Evolutionary conservation across 2,888 invertebrate species (phyloP).

Genomic region (Tenthredo scrophulariae): DNA sequence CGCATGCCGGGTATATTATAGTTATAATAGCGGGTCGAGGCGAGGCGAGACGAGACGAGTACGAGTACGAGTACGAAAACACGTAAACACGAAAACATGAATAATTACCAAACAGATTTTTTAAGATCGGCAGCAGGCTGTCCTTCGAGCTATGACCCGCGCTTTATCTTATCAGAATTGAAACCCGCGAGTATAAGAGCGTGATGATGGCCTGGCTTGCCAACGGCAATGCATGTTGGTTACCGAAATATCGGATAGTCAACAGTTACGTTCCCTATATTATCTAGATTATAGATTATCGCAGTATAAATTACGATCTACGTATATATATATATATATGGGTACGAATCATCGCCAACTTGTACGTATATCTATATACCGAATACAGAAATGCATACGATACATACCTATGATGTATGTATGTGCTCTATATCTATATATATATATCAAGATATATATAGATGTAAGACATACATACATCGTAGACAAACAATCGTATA

Average conservation of each 20-base stretch:
- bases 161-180: slow-evolving; percentile 35
- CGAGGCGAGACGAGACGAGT: neutral
- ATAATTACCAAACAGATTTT: slow-evolving; percentile 46
- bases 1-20: neutral
- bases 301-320: no score
- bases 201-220: slow-evolving; percentile 5
- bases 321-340: no score
- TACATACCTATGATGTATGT: neutral
- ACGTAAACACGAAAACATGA: slow-evolving; percentile 49
- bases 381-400: neutral
- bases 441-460: neutral
- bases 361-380: no score
- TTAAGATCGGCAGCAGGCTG: slow-evolving; percentile 42
- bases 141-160: slow-evolving; percentile 39
- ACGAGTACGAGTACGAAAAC: slow-evolving; percentile 4
- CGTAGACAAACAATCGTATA: slow-evolving; percentile 37
- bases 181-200: slow-evolving; percentile 23
- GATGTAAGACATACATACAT: neutral
- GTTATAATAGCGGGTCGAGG: neutral
- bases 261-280: neutral
- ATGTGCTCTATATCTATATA: no score
- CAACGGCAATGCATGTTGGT: neutral
- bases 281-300: no score
- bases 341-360: no score
- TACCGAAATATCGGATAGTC: neutral